These are phyloP conservation scores for Bicyclus anynana DNA, from an alignment of 1,140 invertebrate species.

Conservation along the genomic window DNA sequence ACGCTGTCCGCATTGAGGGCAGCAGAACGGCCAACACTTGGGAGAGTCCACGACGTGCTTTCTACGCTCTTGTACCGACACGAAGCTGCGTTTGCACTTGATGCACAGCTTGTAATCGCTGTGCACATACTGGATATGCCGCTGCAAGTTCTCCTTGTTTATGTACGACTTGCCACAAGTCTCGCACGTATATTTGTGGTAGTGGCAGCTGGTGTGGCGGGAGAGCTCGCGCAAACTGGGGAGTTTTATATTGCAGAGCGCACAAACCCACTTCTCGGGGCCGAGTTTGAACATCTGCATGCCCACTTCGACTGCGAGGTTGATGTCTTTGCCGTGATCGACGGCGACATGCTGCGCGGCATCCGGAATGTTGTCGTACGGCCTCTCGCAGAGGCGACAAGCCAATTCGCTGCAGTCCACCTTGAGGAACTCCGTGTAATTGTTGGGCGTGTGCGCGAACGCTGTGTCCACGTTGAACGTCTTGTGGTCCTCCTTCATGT, in stretches of 20 bases:
- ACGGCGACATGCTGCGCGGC: slow-evolving; percentile 39
- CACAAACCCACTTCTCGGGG: slow-evolving; percentile 41
- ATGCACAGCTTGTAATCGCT: slow-evolving; percentile 40
- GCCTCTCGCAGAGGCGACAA: slow-evolving; percentile 38
- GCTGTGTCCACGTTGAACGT: slow-evolving; percentile 45
- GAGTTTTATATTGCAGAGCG: slow-evolving; percentile 37
- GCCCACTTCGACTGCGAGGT: slow-evolving; percentile 38
- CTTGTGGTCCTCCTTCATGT: slow-evolving; percentile 40
- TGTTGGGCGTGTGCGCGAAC: slow-evolving; percentile 44
- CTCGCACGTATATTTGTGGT: slow-evolving; percentile 55
- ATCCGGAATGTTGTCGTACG: slow-evolving; percentile 28
- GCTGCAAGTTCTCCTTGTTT: slow-evolving; percentile 37
- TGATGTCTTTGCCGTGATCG: slow-evolving; percentile 40
- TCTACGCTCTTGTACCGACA: slow-evolving; percentile 32
- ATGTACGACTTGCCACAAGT: slow-evolving; percentile 56
- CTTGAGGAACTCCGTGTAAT: slow-evolving; percentile 47
- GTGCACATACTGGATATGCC: slow-evolving; percentile 37
- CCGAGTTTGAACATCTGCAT: slow-evolving; percentile 52
- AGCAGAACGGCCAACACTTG: slow-evolving; percentile 42
- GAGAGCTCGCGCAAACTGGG: slow-evolving; percentile 42
- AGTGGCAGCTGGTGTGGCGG: slow-evolving; percentile 50
- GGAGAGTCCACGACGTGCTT: slow-evolving; percentile 33
- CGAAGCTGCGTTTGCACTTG: slow-evolving; percentile 43
- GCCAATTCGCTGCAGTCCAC: slow-evolving; percentile 50
- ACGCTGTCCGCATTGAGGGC: slow-evolving; percentile 36